phyloP scores from a whole-genome alignment of 2,797 vertebrate genomes.

The Poecilia velifera region DNA sequence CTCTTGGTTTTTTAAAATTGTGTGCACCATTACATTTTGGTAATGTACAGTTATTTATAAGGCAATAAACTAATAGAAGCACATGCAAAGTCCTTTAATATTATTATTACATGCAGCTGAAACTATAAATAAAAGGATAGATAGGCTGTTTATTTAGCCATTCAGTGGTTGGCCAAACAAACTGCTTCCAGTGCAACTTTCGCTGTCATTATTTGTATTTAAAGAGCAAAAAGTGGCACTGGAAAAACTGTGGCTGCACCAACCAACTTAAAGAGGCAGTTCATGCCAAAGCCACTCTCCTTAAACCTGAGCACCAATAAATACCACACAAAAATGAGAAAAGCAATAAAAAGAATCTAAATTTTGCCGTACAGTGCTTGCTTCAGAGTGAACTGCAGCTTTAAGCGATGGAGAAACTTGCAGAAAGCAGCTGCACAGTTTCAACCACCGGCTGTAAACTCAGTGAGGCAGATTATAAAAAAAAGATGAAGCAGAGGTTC shows the following conservation, averaged over 20 bases:
- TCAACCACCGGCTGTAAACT: slow-evolving; percentile 58
- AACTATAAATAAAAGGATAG: slow-evolving; percentile 48
- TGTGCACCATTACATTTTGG: background rate
- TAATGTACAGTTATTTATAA: slow-evolving; percentile 21
- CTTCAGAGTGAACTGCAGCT: slow-evolving; percentile 63
- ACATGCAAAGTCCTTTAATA: slow-evolving; percentile 62
- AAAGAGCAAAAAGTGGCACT: slow-evolving; percentile 26
- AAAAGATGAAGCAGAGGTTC: slow-evolving; percentile 31
- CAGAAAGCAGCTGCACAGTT: slow-evolving; percentile 50
- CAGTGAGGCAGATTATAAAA: slow-evolving; percentile 39
- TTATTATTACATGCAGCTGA: slow-evolving; percentile 62
- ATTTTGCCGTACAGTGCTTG: background rate
- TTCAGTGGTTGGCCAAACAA: slow-evolving; percentile 53
- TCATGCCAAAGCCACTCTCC: slow-evolving; percentile 51
- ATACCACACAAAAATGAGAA: background rate
- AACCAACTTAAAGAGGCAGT: slow-evolving; percentile 64
- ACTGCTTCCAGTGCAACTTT: slow-evolving; percentile 56
- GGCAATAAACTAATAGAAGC: slow-evolving; percentile 45
- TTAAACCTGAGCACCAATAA: background rate
- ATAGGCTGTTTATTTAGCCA: slow-evolving; percentile 36
- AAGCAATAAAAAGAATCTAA: background rate
- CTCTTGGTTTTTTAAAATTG: background rate
- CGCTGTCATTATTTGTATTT: background rate
- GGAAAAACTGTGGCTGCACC: slow-evolving; percentile 60
- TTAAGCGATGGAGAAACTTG: slow-evolving; percentile 67